A percentile compares a stretch with the other conserved stretches of the same genome.
Conservation (phyloP, 2,113 vertebrate genomes). For the Anarhynchus alexandrinus region DNA sequence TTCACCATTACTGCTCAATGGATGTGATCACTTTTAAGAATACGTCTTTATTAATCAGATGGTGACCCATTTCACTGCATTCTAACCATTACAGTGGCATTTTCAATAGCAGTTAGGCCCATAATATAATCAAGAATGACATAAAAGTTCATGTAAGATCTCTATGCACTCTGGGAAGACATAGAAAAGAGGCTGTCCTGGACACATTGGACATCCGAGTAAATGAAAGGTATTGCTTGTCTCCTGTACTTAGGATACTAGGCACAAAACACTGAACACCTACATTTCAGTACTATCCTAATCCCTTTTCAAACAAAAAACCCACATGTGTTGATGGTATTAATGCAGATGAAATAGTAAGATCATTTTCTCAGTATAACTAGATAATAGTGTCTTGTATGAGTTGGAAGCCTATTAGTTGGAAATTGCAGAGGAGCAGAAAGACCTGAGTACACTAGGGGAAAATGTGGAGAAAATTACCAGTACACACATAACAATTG, state of each 20-base stretch:
- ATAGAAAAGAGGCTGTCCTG: background rate
- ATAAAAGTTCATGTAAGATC: background rate
- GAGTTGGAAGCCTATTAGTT: background rate
- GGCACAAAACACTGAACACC: background rate
- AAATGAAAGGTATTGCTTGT: background rate
- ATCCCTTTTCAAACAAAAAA: background rate
- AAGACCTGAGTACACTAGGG: background rate
- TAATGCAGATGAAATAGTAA: background rate
- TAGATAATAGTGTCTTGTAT: background rate
- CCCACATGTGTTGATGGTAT: background rate
- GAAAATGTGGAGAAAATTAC: background rate
- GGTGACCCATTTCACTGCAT: background rate
- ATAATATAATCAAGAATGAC: background rate
- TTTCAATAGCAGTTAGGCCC: background rate
- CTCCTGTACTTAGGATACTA: background rate
- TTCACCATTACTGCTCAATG: background rate
- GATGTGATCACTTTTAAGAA: background rate
- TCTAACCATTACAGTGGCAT: background rate
- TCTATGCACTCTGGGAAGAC: background rate
- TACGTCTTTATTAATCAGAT: background rate
- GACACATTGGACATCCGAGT: background rate
- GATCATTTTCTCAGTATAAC: background rate
- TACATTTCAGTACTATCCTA: background rate
- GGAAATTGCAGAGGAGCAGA: background rate
- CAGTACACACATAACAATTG: background rate